Base-by-base conservation (phyloP, 92 coral and sea anemone species). In the Umimayanthus kanabou region DNA sequence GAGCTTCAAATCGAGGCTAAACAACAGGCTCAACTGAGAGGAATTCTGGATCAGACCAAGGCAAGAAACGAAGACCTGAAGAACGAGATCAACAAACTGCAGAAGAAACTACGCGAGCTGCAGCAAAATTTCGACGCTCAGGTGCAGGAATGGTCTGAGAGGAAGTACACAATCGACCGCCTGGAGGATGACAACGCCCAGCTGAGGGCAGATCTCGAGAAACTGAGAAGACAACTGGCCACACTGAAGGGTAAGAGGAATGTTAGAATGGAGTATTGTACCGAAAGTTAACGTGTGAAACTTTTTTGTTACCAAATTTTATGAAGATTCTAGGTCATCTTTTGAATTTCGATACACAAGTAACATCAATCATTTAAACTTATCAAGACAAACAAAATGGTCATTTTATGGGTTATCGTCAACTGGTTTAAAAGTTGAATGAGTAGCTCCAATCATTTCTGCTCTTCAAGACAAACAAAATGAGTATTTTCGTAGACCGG, bases 1-100 rank as follows among this genome's bases (percentile, higher is more conserved):
- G 99, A 97, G 73, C 95, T 95, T 61, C 99, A 95, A 89, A 92
- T 91, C 70, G 99, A 97, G 82, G 96, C 98, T 83, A 97, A 95
- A 87, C 98, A 96, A 80, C 96, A 94, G 71, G 99, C 99, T 71
- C 99, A 97, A 74, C 94, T 95, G 4, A 91, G 93, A 80, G 99
- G 99, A 64, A 94, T 93, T 66, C 93, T 92, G 53, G 98, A 92
- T 70, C 98, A 97, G 73, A 89, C 90, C 75, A 97, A 94, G 81
- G 39, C 88, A 39, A 97, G 96, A 87, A 95, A 97, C 76, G 98
- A 97, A 77, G 92, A 92, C 72, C 95, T 97, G 18, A 95, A 97
- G 84, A 91, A 87, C 79, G 98, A 97, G 86, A 94, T 92, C 81
- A 93, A 94, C 91, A 93, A 94, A 80, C 94, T 97, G 61, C 98